phyloP scores from a whole-genome alignment of 2,797 vertebrate species.

The Tiaroga cobitis region DNA sequence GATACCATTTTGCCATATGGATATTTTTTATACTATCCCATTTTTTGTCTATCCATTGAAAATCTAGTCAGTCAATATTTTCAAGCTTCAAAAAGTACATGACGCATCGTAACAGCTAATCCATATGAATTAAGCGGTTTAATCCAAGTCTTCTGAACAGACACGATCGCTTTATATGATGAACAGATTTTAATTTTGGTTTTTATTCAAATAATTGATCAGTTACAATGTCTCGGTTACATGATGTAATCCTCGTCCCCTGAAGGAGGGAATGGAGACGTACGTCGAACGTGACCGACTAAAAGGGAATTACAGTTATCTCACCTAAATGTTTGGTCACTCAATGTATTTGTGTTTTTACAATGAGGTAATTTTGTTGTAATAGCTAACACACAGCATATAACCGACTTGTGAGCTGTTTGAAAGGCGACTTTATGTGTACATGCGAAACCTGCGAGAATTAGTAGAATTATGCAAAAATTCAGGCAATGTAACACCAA shows the following conservation, averaged over 20 bases:
- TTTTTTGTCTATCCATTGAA: neutral
- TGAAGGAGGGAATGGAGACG: no score
- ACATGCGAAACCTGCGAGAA: no score
- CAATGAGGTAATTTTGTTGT: neutral
- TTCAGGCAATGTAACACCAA: neutral
- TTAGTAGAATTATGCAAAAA: no score
- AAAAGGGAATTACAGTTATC: neutral
- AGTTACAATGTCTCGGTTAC: no score
- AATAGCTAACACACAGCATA: neutral
- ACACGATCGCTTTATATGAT: neutral
- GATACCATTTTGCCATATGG: neutral
- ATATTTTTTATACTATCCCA: neutral
- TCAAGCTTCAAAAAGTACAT: neutral
- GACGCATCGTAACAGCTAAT: neutral
- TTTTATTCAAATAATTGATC: no score
- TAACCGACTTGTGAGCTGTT: neutral
- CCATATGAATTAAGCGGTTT: neutral
- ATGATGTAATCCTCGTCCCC: no score
- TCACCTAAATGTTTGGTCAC: neutral
- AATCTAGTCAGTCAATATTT: neutral
- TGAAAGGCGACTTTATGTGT: neutral
- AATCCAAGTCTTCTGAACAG: no score
- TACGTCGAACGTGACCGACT: no score
- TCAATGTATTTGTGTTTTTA: neutral
- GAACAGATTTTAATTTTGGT: neutral